A percentile compares a stretch with the other conserved stretches of the same genome.
These are phyloP conservation scores for Heliangelus exortis DNA, from an alignment of 2,797 vertebrate species.

Conservation along the genomic window DNA sequence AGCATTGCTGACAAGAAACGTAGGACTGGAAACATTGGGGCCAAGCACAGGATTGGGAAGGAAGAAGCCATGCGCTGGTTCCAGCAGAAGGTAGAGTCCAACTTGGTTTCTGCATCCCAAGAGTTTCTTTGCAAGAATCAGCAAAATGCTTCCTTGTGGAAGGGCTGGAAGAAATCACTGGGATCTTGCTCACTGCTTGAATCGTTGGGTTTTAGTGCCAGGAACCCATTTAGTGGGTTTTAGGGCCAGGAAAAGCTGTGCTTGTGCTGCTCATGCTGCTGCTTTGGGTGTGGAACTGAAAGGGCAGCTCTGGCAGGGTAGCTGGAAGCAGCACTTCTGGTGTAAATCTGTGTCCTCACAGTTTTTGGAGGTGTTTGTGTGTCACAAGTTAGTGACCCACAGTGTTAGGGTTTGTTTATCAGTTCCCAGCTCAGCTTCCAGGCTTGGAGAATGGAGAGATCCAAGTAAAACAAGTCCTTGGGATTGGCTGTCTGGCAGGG, in stretches of 20 bases:
- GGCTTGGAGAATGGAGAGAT: neutral
- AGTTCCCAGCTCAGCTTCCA: neutral
- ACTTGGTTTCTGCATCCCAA: accelerated
- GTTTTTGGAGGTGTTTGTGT: neutral
- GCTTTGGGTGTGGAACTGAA: neutral
- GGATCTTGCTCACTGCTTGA: neutral
- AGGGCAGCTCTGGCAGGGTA: neutral
- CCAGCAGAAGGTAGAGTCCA: constrained; percentile 91
- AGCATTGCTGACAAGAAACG: constrained; percentile 98
- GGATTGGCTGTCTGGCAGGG: neutral
- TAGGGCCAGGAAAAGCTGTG: accelerated
- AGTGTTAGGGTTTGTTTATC: neutral
- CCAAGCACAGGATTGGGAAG: constrained; percentile 96
- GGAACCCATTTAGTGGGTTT: no score
- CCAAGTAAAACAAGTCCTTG: neutral
- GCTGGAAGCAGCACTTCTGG: neutral
- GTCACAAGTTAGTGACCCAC: accelerated
- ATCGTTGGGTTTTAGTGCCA: accelerated
- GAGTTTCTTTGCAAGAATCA: neutral
- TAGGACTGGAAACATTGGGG: constrained; percentile 93
- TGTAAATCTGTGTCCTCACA: neutral
- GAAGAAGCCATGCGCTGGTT: constrained; percentile 99
- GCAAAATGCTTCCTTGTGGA: accelerated
- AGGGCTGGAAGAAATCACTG: neutral
- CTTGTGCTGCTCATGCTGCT: neutral